phyloP scores from a whole-genome alignment of 2,888 invertebrate genomes.

The Torymus aiolomorphi region DNA sequence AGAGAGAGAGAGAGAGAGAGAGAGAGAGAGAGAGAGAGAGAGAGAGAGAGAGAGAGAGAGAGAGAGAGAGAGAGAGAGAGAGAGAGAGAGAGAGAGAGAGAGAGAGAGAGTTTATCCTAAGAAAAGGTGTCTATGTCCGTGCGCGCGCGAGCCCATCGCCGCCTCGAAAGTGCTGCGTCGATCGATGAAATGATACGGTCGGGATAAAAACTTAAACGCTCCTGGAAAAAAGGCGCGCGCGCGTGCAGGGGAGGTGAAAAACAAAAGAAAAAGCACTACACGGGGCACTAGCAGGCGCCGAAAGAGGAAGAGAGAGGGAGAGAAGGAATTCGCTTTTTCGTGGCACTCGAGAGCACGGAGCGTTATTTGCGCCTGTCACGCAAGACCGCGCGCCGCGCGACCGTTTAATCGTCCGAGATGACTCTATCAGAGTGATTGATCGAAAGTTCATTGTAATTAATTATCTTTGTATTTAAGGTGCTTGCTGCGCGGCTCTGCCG shows the following conservation, averaged over 20 bases:
- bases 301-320: too few relatives aligned
- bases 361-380: conserved; percentile 53
- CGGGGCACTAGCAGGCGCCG: too few relatives aligned
- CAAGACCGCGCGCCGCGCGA: conserved; percentile 21
- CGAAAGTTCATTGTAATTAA: conserved; percentile 53
- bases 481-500: not conserved
- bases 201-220: conserved; percentile 52
- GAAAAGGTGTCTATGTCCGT: conserved; percentile 48
- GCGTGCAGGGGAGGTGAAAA: conserved; percentile 3
- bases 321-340: too few relatives aligned
- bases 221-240: not conserved
- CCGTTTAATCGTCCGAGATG: conserved; percentile 56
- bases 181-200: conserved; percentile 47
- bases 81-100: too few relatives aligned
- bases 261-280: too few relatives aligned
- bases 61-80: too few relatives aligned
- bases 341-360: too few relatives aligned
- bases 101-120: not conserved
- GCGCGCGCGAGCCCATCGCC: conserved; percentile 1
- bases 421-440: conserved; percentile 57
- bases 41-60: too few relatives aligned
- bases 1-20: too few relatives aligned
- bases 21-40: too few relatives aligned
- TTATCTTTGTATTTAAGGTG: conserved; percentile 43
- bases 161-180: conserved; percentile 48